Base-by-base conservation (phyloP, 2,797 vertebrate genomes). In the Hylomyscus alleni region DNA sequence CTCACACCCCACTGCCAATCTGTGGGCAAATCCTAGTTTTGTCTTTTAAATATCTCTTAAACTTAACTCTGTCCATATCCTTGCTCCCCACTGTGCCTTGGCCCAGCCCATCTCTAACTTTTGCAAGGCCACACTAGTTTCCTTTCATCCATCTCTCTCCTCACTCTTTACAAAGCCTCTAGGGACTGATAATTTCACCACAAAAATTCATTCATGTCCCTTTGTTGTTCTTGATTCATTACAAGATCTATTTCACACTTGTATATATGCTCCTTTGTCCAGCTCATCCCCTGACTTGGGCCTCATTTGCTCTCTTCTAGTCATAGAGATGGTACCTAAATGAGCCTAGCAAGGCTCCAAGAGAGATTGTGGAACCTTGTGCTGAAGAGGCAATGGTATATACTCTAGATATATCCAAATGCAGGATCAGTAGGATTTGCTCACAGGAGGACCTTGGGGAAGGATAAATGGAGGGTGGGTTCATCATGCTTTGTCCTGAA, bases 61-160 rank as follows among this genome's bases (percentile, higher is more conserved):
- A 69, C n/a, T 13, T 3, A 5, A 6, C 47, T 54, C 40, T 47
- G 22, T 31, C 52, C 6, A 14, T 0, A 0, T 4, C 2, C 13
- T 3, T 1, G 6, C 15, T 26, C 6, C 24, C 19, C 13, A 34
- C 4, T 13, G 2, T 15, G 2, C 1, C n/a, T 34, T 2, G 6
- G 14, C 3, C 17, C 8, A 24, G 1, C 3, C 6, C 9, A 0
- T 2, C 9, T 14, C 60, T 47, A 6, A 34, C 3, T 1, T 34
- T 34, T 17, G 56, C 54, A 54, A 15, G 54, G 8, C 60, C 20
- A 67, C 65, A 13, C 50, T 58, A 3, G 0, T 6, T 52, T 47
- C 77, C 50, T 2, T 10, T 34, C 15, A 20, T 4, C 10, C 22
- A n/a, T 13, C 11, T 50, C 2, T 0, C 3, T 65, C 24, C 13